A percentile compares a stretch with the other conserved stretches of the same genome.
Conservation (phyloP, 1,140 invertebrate genomes). For the Drosophila sechellia region DNA sequence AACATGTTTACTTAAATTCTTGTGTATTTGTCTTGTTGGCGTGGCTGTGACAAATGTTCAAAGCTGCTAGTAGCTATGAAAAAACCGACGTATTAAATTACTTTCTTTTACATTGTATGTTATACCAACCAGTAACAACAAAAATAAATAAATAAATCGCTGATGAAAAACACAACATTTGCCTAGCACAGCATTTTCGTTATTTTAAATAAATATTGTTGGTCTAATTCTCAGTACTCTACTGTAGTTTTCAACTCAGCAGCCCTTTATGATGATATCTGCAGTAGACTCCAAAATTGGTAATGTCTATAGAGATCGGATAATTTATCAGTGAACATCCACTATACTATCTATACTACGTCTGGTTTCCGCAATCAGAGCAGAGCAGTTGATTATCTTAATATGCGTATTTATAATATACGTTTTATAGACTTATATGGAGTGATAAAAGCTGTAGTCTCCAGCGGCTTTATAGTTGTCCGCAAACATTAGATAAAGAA, state of each 20-base stretch:
- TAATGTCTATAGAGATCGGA: no score
- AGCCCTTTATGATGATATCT: no score
- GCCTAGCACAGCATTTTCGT: no score
- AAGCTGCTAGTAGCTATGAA: constrained; percentile 7
- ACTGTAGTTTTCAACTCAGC: background rate
- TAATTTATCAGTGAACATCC: no score
- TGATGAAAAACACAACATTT: no score
- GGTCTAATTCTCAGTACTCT: background rate
- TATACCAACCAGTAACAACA: no score
- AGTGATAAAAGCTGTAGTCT: background rate
- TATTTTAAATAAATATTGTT: background rate
- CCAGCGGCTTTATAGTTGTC: background rate
- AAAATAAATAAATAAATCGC: no score
- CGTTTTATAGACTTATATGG: background rate
- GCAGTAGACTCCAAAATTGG: no score
- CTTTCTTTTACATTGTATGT: background rate
- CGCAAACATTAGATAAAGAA: constrained; percentile 18
- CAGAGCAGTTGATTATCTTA: background rate
- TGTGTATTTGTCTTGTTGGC: constrained; percentile 78
- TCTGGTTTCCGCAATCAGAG: background rate
- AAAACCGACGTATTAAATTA: background rate
- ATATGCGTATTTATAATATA: background rate
- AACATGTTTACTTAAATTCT: constrained; percentile 82
- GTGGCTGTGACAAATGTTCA: constrained; percentile 72
- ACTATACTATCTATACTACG: no score